phyloP scores from a whole-genome alignment of 1,140 invertebrate species.

The Drosophila subobscura region DNA sequence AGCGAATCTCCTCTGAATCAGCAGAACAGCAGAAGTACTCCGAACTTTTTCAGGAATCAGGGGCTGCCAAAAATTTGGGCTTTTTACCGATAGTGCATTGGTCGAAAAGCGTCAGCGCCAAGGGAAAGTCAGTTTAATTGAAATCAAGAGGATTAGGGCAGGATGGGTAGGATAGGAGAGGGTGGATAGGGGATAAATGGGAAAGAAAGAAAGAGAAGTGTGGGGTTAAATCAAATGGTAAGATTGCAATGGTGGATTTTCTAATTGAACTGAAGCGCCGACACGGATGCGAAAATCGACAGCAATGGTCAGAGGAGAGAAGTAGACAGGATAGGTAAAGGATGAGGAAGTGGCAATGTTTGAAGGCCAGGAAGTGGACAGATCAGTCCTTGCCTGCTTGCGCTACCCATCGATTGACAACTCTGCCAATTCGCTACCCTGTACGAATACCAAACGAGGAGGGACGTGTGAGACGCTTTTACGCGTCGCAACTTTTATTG shows the following conservation, averaged over 20 bases:
- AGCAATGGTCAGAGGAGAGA: slow-evolving; percentile 39
- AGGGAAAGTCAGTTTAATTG: slow-evolving; percentile 79
- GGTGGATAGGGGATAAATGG: no score
- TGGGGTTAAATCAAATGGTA: not conserved
- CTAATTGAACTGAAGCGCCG: slow-evolving; percentile 72
- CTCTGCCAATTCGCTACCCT: slow-evolving; percentile 26
- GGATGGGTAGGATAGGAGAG: not conserved
- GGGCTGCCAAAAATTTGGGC: no score
- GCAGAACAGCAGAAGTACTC: no score
- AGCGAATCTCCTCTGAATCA: no score
- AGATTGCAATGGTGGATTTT: slow-evolving; percentile 47
- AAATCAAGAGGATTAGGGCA: slow-evolving; percentile 63
- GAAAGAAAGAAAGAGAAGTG: no score
- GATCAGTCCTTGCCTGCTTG: slow-evolving; percentile 13
- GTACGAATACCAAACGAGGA: not conserved
- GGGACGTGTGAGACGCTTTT: not conserved
- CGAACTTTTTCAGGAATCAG: no score
- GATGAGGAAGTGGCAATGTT: not conserved
- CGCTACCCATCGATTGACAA: slow-evolving; percentile 73
- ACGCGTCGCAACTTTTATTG: no score
- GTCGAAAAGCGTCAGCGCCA: slow-evolving; percentile 69
- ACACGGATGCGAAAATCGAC: slow-evolving; percentile 81
- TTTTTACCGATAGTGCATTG: no score
- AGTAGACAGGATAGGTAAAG: no score
- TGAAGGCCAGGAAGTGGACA: slow-evolving; percentile 30